Evolutionary conservation across 2,888 invertebrate species (phyloP), one percentile per base, ranked within the genome.

Genomic region (Dione vanillae): DNA sequence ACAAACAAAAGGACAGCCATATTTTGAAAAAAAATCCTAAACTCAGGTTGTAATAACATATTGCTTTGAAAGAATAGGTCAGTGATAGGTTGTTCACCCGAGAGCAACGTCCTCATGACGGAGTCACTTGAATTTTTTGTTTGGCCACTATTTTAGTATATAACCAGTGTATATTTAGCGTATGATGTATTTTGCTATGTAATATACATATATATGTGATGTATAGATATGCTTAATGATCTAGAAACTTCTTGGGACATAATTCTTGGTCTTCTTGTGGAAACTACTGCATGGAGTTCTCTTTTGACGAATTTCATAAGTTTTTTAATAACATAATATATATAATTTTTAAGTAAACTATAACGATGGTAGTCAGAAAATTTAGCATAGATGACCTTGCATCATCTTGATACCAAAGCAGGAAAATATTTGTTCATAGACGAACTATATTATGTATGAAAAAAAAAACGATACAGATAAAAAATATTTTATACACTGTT

Each of bases 21-120:
- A 27, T 16, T 40, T 37, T 16, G 35, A 40, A 58, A 58, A 58
- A 40, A 58, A 40, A n/a, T 40, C 58, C 10, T 14, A 58, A 41
- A 41, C 58, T 41, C 58, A 58, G 41, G 35, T 19, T 51, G n/a
- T 61, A 45, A 64, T 51, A 64, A 64, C 40, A 64, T 49, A 20
- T 64, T 16, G 16, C 19, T 43, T 56, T 45, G 11, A 10, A 40
- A 35, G 52, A 62, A 69, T 69, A 69, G 69, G 69, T 69, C 69
- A 69, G 69, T 69, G 37, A 43, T 69, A 54, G 62, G 43, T 47
- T 12, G n/a, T 59, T 65, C 19, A 65, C 67, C 59, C 16, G 54
- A 64, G 69, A 20, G 37, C 69, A 69, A 69, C 52, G 69, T 37
- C 45, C 64, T 56, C 54, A 54, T 52, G 65, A 11, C 52, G 65